Evolutionary conservation across 2,113 vertebrate species (phyloP).

Genomic region (Talpa occidentalis): DNA sequence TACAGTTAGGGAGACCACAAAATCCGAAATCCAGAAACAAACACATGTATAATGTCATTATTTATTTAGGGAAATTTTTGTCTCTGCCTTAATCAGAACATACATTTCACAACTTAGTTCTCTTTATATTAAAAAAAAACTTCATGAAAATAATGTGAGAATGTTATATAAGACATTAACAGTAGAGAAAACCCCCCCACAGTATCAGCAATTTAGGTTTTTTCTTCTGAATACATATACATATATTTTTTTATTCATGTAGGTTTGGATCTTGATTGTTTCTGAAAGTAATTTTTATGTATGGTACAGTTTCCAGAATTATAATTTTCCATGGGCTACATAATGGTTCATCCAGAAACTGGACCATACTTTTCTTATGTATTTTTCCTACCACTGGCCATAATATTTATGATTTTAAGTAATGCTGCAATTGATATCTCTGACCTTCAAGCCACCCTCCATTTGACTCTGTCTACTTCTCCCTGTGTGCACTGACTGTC

Average conservation of each 20-base stretch:
- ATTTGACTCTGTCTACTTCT: not conserved
- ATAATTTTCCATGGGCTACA: not conserved
- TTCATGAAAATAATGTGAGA: not conserved
- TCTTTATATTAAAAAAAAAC: not conserved
- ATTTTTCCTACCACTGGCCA: not conserved
- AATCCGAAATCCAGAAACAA: not conserved
- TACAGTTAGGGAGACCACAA: not conserved
- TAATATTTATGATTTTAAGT: not conserved
- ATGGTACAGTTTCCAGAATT: not conserved
- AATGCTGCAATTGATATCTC: not conserved
- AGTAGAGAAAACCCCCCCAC: not conserved
- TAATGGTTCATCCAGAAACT: not conserved
- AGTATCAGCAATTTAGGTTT: not conserved
- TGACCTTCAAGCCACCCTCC: not conserved
- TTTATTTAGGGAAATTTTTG: slow-evolving; percentile 4
- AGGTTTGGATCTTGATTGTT: not conserved
- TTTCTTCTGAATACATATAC: not conserved
- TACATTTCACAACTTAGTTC: not conserved
- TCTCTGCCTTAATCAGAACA: not conserved
- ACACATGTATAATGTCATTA: not conserved
- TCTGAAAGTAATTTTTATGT: not conserved
- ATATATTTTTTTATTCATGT: not conserved
- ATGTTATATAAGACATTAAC: not conserved
- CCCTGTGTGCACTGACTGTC: not conserved
- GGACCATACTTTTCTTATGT: not conserved